Evolutionary conservation across 2,113 vertebrate genomes (phyloP), one percentile per base, ranked within the genome.

Genomic region (Hemiprocne comata): DNA sequence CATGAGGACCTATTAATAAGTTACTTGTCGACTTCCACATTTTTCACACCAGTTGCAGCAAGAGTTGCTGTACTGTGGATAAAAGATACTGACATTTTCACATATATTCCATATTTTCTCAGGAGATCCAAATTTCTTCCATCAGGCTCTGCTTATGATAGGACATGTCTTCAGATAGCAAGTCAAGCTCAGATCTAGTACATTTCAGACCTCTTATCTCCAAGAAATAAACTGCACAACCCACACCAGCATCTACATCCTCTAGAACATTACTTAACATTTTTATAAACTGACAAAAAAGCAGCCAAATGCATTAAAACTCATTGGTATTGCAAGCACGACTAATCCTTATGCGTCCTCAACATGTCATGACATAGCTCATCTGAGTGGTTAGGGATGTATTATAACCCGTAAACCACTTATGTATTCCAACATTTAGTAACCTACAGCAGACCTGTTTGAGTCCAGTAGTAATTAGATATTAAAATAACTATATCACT

Each of bases 1-100:
- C 40, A 92, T 74, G 53, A 50, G 11, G 20, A 28, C n/a, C 40
- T 64, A 82, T 55, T 91, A 82, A 54, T 85, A 92, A 36, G 21
- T 71, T 66, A 92, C 58, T 64, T 75, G 50, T 69, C 65, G 76
- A 36, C 42, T 69, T 79, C 55, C 46, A 57, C n/a, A 75, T 86
- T 94, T 94, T 93, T 94, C 89, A 85, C 65, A 90, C 71, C 65
- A 73, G 42, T 29, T 79, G 51, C 86, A 92, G 23, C 38, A 72
- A 60, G 62, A 94, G 44, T n/a, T 87, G 65, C 36, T 60, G 50
- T 51, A 46, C 13, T 26, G 31, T n/a, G 48, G n/a, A 79, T 70
- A 85, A 90, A 80, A 86, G 51, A 66, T 44, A 83, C 7, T 36
- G 61, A 67, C 78, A 71, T 77, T 92, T 95, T 62, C 77, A 92